Evolutionary conservation across 2,888 invertebrate species (phyloP).

Genomic region (Dicyrtoma fusca): DNA sequence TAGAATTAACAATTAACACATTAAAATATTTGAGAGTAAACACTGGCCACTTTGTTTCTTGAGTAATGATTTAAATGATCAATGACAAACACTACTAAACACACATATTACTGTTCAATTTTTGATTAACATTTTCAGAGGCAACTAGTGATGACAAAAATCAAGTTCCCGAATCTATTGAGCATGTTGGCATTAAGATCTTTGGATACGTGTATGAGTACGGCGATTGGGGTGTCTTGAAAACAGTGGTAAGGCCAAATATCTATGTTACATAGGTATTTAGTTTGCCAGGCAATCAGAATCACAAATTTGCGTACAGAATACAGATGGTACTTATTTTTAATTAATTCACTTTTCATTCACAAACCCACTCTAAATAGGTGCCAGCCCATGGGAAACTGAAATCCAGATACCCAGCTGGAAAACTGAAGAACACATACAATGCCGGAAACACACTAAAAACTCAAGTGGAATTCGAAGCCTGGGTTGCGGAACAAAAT

Average conservation of each 20-base stretch:
- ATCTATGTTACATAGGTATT: too few relatives aligned
- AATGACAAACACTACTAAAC: not conserved
- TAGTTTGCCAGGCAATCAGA: too few relatives aligned
- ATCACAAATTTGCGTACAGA: too few relatives aligned
- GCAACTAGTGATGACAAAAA: slow-evolving; percentile 29
- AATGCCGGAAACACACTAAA: slow-evolving; percentile 45
- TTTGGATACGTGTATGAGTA: slow-evolving; percentile 52
- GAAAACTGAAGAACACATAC: slow-evolving; percentile 44
- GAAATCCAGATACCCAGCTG: slow-evolving; percentile 53
- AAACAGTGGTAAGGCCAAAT: slow-evolving; percentile 1
- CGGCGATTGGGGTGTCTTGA: slow-evolving; percentile 50
- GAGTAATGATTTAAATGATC: not conserved
- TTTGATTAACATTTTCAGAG: slow-evolving; percentile 4
- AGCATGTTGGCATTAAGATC: slow-evolving; percentile 51
- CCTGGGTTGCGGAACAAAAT: slow-evolving; percentile 48
- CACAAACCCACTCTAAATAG: too few relatives aligned
- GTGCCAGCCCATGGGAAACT: slow-evolving; percentile 8
- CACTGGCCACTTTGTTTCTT: not conserved
- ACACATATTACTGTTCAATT: not conserved
- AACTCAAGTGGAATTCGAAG: slow-evolving; percentile 50
- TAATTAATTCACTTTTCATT: too few relatives aligned
- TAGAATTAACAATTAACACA: too few relatives aligned
- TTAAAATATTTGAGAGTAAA: too few relatives aligned
- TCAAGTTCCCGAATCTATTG: slow-evolving; percentile 48
- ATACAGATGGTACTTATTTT: too few relatives aligned